Evolutionary conservation across 2,888 invertebrate species (phyloP), one percentile per base, ranked within the genome.

Genomic region (Drosophila neotestacea): DNA sequence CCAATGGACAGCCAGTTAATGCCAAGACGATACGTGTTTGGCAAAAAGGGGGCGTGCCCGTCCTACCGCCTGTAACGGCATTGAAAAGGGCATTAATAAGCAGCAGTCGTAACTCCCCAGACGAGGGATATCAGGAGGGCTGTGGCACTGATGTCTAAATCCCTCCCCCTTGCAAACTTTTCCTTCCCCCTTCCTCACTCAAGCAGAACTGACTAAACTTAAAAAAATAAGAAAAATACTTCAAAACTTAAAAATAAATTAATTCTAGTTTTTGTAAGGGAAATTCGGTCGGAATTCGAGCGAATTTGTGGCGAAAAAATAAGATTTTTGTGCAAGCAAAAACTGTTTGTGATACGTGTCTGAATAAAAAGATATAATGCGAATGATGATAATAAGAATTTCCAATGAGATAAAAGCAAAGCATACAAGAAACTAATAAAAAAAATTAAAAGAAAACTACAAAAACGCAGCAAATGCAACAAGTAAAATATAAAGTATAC

Each of bases 81-180:
- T 94, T 97, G 78, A 97, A 97, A 92, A 95, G 97, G 76, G 97
- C 96, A 69, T 94, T 97, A 76, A 96, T 95, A 83, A 96, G 95
- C 92, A 96, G 95, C 89, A 96, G 95, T 88, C 95, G 97, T 90
- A 97, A 96, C 92, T 96, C 97, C 28, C 96, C 97, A 44, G 98
- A 98, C 90, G 97, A 98, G 93, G 97, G 97, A 73, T 97, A 97
- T 92, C 97, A 97, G 92, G 97, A 97, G 93, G 97, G 97, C 89
- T 97, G 97, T 93, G 97, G 97, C 81, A 97, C 97, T 81, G 97
- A 97, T 93, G 97, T 97, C 92, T 97, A 96, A 88, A 71, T n/a
- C 6, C 39, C 4, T 27, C n/a, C 30, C 46, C 32, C 4, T 13
- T 1, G 1, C 13, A 1, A 4, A 6, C 34, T 16, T 1, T 0